Percentiles rank a stretch among this genome's conserved stretches.
Evolutionary conservation across 2,888 invertebrate genomes (phyloP).

Genomic region (Ferrisia virgata): DNA sequence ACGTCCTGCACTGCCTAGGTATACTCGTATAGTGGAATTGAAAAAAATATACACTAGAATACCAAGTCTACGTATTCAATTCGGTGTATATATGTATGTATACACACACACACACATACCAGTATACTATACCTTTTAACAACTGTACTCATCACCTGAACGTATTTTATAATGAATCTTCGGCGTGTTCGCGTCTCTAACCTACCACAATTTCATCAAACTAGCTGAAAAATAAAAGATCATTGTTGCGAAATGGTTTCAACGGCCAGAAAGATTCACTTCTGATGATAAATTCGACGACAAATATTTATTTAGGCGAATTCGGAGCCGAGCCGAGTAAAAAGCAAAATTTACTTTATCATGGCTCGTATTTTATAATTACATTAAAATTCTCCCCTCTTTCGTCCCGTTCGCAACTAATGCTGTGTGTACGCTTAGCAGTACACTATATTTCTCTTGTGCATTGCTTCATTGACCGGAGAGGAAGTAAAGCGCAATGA

Average conservation of each 20-base stretch:
- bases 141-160: too few relatives aligned
- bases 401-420: background rate
- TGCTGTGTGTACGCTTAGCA: too few relatives aligned
- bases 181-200: background rate
- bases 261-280: background rate
- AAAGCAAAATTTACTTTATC: slow-evolving; percentile 3
- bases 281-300: background rate
- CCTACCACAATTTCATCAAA: background rate
- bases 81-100: background rate
- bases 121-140: background rate
- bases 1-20: background rate
- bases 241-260: background rate
- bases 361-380: background rate
- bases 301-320: slow-evolving; percentile 14
- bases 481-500: background rate
- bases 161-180: too few relatives aligned
- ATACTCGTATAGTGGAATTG: background rate
- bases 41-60: background rate
- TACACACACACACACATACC: background rate
- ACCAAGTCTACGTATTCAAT: background rate
- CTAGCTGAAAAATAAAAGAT: background rate
- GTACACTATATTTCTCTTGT: background rate
- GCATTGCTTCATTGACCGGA: background rate
- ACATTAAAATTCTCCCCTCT: background rate
- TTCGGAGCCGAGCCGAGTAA: background rate